These are phyloP conservation scores for Pyrrhia umbra DNA, from an alignment of 2,888 invertebrate species.

Conservation along the genomic window DNA sequence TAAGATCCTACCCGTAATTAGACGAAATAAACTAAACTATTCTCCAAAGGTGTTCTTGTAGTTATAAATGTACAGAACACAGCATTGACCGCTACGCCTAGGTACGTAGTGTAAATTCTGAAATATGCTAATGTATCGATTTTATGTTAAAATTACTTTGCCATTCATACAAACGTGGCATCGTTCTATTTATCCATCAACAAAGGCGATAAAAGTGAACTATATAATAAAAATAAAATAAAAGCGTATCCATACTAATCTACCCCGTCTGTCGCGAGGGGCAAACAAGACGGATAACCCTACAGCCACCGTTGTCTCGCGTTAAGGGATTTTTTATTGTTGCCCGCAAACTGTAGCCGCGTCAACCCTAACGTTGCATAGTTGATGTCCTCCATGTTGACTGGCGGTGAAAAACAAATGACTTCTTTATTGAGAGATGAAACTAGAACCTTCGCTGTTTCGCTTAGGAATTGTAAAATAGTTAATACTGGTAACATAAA, in stretches of 20 bases:
- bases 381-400: constrained; percentile 76
- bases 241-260: constrained; percentile 70
- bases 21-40: too few relatives aligned
- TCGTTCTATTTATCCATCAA: too few relatives aligned
- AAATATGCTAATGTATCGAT: too few relatives aligned
- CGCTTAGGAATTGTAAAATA: constrained; percentile 34
- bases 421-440: constrained; percentile 49
- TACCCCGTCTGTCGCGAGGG: constrained; percentile 74
- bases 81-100: too few relatives aligned
- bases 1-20: too few relatives aligned
- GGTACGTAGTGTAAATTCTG: too few relatives aligned
- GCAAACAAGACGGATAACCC: constrained; percentile 88
- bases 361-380: constrained; percentile 84
- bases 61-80: too few relatives aligned
- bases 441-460: constrained; percentile 5
- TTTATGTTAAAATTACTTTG: too few relatives aligned
- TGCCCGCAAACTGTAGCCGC: constrained; percentile 85
- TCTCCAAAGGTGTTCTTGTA: too few relatives aligned
- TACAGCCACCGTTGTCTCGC: constrained; percentile 82
- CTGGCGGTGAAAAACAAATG: constrained; percentile 51
- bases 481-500: too few relatives aligned
- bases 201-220: not conserved
- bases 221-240: not conserved
- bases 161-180: too few relatives aligned
- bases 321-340: constrained; percentile 90